These are phyloP conservation scores for Osmerus mordax DNA, from an alignment of 2,113 vertebrate species.

Conservation along the genomic window DNA sequence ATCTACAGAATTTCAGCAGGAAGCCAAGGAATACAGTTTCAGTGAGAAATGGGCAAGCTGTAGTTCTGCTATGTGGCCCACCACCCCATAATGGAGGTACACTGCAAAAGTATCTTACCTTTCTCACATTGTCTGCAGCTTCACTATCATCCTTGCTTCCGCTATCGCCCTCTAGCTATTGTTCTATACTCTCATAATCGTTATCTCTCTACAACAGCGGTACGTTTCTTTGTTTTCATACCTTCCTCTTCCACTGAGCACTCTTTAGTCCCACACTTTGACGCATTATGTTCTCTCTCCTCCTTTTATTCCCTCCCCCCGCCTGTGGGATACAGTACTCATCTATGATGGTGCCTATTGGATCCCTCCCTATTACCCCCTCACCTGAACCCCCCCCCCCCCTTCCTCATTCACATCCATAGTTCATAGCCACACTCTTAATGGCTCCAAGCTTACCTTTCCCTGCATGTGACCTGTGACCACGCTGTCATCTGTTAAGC, in stretches of 20 bases:
- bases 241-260: not conserved
- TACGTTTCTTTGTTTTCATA: slow-evolving; percentile 39
- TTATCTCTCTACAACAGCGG: slow-evolving; percentile 40
- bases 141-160: slow-evolving; percentile 41
- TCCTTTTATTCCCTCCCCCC: slow-evolving; percentile 15
- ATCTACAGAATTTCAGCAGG: slow-evolving; percentile 81
- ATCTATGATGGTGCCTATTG: slow-evolving; percentile 15
- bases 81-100: slow-evolving; percentile 83
- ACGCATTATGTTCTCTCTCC: slow-evolving; percentile 22
- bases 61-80: slow-evolving; percentile 83
- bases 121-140: slow-evolving; percentile 29
- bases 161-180: slow-evolving; percentile 34
- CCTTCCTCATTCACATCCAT: slow-evolving; percentile 38
- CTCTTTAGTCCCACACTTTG: not conserved
- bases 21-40: slow-evolving; percentile 77
- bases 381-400: not conserved
- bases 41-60: slow-evolving; percentile 85
- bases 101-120: not conserved
- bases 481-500: slow-evolving; percentile 62
- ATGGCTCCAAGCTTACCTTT: slow-evolving; percentile 56
- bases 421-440: slow-evolving; percentile 46
- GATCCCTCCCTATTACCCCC: slow-evolving; percentile 11
- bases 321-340: slow-evolving; percentile 26
- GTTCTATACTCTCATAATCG: slow-evolving; percentile 41
- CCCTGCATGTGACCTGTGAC: slow-evolving; percentile 55